Conservation (phyloP, 2,888 invertebrate species). For the Limenitis camilla region DNA sequence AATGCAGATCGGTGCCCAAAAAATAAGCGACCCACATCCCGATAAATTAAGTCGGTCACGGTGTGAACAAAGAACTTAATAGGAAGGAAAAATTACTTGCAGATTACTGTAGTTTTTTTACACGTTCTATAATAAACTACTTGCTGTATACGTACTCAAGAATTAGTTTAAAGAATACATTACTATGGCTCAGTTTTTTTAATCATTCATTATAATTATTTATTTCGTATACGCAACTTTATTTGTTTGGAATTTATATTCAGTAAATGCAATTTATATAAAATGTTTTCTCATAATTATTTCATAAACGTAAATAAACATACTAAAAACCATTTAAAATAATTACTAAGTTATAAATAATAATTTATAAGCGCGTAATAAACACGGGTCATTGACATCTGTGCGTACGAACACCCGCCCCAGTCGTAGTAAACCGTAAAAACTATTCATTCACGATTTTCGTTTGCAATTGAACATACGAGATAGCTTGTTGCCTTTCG, state of each 20-base stretch:
- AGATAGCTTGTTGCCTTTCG: constrained; percentile 37
- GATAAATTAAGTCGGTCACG: constrained; percentile 61
- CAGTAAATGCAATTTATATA: no score
- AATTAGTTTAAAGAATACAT: no score
- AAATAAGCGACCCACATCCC: constrained; percentile 65
- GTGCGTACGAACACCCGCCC: constrained; percentile 50
- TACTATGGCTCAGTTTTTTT: no score
- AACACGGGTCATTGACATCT: constrained; percentile 59
- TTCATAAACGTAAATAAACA: no score
- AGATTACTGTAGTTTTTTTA: neutral
- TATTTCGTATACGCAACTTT: no score
- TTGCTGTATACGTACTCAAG: no score
- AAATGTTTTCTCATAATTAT: no score
- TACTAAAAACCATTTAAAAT: neutral
- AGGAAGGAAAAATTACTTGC: constrained; percentile 11
- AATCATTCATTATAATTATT: no score
- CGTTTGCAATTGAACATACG: constrained; percentile 34
- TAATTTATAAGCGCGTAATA: constrained; percentile 34
- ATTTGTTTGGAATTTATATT: no score
- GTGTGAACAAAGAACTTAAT: constrained; percentile 57
- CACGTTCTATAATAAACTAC: no score
- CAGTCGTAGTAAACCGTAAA: constrained; percentile 49
- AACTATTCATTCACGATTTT: constrained; percentile 60
- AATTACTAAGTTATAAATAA: constrained; percentile 14
- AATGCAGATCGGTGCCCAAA: constrained; percentile 64